These are phyloP conservation scores for Leptinotarsa defecta DNA, from an alignment of 1,140 invertebrate species.

Conservation along the genomic window DNA sequence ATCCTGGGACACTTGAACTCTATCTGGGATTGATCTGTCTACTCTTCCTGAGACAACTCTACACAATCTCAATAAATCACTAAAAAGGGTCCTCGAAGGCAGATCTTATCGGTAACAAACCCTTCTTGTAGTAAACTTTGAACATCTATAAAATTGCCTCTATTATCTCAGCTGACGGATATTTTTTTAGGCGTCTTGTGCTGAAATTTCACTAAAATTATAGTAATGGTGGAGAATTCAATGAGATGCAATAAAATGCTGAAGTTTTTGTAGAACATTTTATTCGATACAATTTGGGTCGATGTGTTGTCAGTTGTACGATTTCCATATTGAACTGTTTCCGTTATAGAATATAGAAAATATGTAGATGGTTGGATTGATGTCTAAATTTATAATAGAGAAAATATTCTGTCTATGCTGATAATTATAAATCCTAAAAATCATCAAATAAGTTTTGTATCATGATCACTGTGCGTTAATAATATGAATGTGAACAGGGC, in stretches of 20 bases:
- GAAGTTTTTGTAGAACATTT: constrained; percentile 20
- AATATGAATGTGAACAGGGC: too few species aligned
- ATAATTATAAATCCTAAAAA: too few species aligned
- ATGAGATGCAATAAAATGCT: constrained; percentile 3
- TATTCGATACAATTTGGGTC: constrained; percentile 10
- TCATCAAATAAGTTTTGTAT: too few species aligned
- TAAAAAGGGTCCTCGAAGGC: constrained; percentile 19
- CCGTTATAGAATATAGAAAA: background rate
- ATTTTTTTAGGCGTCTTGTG: background rate
- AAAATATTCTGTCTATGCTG: too few species aligned
- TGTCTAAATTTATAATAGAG: too few species aligned
- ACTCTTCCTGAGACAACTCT: constrained; percentile 14
- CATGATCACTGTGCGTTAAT: too few species aligned
- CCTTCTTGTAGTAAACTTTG: constrained; percentile 22
- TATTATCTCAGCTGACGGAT: constrained; percentile 35
- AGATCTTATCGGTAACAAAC: constrained; percentile 19
- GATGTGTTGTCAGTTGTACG: background rate
- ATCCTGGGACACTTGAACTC: constrained; percentile 20
- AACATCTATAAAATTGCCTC: constrained; percentile 37
- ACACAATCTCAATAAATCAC: constrained; percentile 27
- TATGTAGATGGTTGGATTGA: too few species aligned
- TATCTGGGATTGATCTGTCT: constrained; percentile 26
- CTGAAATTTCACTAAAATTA: constrained; percentile 12
- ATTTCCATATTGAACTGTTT: background rate
- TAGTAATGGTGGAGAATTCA: constrained; percentile 19